Base-by-base conservation (phyloP, 2,888 invertebrate genomes). In the Rhamphomyia laevipes region DNA sequence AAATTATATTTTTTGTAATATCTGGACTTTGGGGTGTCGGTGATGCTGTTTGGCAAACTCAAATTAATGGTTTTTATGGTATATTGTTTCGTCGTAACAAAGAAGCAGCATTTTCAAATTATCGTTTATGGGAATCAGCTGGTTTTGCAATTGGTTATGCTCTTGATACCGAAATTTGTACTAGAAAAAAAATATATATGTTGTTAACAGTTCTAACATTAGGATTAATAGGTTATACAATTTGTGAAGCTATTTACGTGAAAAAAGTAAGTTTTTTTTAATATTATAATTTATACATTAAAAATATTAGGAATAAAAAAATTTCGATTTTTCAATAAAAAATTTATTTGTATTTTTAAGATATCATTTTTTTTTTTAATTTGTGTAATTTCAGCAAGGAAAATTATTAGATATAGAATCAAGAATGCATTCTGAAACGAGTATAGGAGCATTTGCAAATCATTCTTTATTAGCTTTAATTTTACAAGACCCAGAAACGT, bases 11-110 rank as follows among this genome's bases (percentile, higher is more conserved):
- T 76, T 95, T 85, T 72, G 80, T 89, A 56, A 84, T 93, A 56
- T 87, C 93, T 2, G 92, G 87, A 0, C 73, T 92, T 3, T 95
- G 94, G 94, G 95, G 94, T 10, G 86, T 93, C 51, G 90, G 91
- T 1, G 95, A 95, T 64, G 93, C 92, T n/a, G 89, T 95, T 0
- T 94, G 94, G 92, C 94, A 94, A 68, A 95, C 94, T 2, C 94
- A 94, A 73, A 84, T 95, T 48, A 94, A 94, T 65, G 92, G 94
- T 86, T 74, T 91, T 17, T 91, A 90, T 64, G 92, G 91, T 47
- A 83, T 86, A 15, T 76, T 90, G 54, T 92, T 88, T 76, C 76
- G 86, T 61, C 82, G 86, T 51, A 89, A 90, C 75, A 90, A 90
- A 64, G 91, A 91, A 67, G 90, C 91, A 0, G 91, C 91, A 2